These are phyloP conservation scores for Chrysogorgia sp. DNA, from an alignment of 92 coral and sea anemone genomes.

Conservation along the genomic window DNA sequence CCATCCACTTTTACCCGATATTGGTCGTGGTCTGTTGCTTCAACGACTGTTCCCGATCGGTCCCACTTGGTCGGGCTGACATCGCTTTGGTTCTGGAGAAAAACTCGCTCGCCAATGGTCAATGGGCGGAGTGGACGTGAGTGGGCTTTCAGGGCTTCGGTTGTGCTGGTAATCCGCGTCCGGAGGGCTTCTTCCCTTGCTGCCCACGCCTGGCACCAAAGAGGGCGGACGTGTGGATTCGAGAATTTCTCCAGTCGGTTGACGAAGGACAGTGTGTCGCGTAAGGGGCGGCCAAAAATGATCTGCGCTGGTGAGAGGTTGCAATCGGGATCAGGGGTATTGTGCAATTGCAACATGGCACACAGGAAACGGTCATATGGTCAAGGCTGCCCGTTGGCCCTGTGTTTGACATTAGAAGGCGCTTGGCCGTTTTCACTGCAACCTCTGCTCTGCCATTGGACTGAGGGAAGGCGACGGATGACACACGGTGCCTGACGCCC, in stretches of 20 bases:
- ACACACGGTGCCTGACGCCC: conserved; percentile 49
- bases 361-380: too few relatives aligned
- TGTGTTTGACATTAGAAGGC: conserved; percentile 50
- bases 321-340: conserved; percentile 48
- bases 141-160: conserved; percentile 39
- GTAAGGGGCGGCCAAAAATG: conserved; percentile 48
- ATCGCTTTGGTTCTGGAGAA: conserved; percentile 70
- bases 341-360: conserved; percentile 50
- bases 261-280: conserved; percentile 36
- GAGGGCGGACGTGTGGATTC: conserved; percentile 45
- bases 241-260: conserved; percentile 57
- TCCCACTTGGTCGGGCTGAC: conserved; percentile 74
- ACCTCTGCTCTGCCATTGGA: conserved; percentile 49
- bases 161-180: conserved; percentile 36
- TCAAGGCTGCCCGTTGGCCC: conserved; percentile 53
- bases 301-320: conserved; percentile 47
- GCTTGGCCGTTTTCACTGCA: conserved; percentile 7
- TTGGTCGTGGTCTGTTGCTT: conserved; percentile 62
- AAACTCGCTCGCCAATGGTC: conserved; percentile 58
- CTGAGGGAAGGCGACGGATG: conserved; percentile 43
- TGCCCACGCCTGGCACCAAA: conserved; percentile 53
- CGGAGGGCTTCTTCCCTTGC: conserved; percentile 51
- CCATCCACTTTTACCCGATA: conserved; percentile 60
- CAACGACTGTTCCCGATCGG: conserved; percentile 58
- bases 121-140: conserved; percentile 62